A percentile compares a stretch with the other conserved stretches of the same genome.
phyloP scores from a whole-genome alignment of 2,888 invertebrate species.

The Vanessa cardui region DNA sequence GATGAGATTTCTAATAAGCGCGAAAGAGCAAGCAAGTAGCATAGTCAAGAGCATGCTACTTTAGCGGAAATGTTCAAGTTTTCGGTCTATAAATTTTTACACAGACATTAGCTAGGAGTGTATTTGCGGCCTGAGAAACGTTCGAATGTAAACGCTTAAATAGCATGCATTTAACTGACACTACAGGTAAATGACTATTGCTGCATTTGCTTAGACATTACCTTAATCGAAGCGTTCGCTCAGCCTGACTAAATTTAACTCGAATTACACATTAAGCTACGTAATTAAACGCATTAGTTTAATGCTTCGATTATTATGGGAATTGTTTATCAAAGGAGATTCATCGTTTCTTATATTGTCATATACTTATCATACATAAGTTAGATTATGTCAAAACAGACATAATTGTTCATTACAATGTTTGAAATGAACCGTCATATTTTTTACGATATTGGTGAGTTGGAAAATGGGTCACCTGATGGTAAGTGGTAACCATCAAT shows the following conservation, averaged over 20 bases:
- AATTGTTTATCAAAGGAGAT: not conserved
- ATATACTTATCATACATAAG: too few species aligned
- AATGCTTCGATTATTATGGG: constrained; percentile 13
- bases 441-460: too few species aligned
- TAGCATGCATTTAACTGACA: constrained; percentile 35
- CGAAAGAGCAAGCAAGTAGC: not conserved
- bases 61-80: constrained; percentile 1
- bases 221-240: constrained; percentile 37
- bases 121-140: constrained; percentile 37
- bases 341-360: not conserved
- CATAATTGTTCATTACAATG: too few species aligned
- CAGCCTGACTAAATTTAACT: constrained; percentile 32
- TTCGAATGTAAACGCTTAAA: constrained; percentile 28
- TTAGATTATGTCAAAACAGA: too few species aligned
- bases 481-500: too few species aligned
- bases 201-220: constrained; percentile 38
- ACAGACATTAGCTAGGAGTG: constrained; percentile 25
- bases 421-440: too few species aligned
- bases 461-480: too few species aligned
- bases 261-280: constrained; percentile 30
- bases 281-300: constrained; percentile 17
- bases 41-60: not conserved
- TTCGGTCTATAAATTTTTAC: constrained; percentile 38
- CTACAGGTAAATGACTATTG: constrained; percentile 33
- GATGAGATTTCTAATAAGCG: too few species aligned